Conservation (phyloP, 2,113 vertebrate species). For the Micronycteris hirsuta region DNA sequence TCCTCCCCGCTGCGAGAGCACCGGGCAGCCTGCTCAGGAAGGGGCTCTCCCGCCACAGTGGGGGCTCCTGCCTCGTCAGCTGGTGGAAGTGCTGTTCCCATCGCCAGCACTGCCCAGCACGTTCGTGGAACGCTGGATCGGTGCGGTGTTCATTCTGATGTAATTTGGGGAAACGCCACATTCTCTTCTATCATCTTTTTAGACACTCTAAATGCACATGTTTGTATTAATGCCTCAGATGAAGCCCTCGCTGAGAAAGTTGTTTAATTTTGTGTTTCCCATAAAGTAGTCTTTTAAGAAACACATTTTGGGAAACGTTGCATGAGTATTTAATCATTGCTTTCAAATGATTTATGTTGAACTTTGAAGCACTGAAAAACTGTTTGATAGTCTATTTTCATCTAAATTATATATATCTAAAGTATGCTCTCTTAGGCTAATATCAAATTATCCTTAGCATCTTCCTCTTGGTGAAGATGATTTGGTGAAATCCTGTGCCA, state of each 20-base stretch:
- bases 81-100: background rate
- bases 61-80: background rate
- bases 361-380: background rate
- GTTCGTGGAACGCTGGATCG: background rate
- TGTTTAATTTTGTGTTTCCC: background rate
- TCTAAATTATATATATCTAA: background rate
- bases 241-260: background rate
- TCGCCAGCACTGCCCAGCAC: background rate
- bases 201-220: background rate
- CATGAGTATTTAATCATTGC: background rate
- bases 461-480: background rate
- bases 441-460: background rate
- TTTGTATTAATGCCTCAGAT: background rate
- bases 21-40: background rate
- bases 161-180: background rate
- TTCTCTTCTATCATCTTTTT: background rate
- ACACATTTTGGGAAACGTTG: background rate
- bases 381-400: background rate
- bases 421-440: background rate
- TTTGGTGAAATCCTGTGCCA: background rate
- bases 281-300: background rate
- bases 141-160: background rate
- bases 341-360: conserved; percentile 1
- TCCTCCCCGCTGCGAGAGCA: background rate
- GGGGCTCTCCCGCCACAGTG: background rate